Conservation (phyloP, 1,140 invertebrate genomes). For the Scaptomyza hsui region DNA sequence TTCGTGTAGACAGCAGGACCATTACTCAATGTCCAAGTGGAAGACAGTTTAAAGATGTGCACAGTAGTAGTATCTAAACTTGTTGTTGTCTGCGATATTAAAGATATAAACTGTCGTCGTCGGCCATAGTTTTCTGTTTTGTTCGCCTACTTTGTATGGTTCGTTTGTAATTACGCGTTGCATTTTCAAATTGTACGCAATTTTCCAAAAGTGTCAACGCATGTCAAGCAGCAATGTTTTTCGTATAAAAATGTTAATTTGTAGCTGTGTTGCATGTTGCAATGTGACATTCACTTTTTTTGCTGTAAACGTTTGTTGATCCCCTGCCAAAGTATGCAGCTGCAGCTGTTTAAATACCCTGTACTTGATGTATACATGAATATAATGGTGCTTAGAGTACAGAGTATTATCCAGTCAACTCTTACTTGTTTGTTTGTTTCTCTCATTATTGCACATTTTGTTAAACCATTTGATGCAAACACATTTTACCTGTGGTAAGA, state of each 20-base stretch:
- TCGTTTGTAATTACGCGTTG: constrained; percentile 56
- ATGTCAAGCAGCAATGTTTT: constrained; percentile 46
- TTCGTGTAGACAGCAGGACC: constrained; percentile 25
- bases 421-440: not conserved
- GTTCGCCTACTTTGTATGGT: constrained; percentile 19
- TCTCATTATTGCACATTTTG: constrained; percentile 67
- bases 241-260: constrained; percentile 70
- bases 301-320: constrained; percentile 16
- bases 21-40: constrained; percentile 67
- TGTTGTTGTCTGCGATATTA: constrained; percentile 52
- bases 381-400: not conserved
- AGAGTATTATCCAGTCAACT: not conserved
- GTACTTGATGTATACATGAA: too few relatives aligned
- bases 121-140: constrained; percentile 6
- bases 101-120: constrained; percentile 57
- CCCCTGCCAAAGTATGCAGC: constrained; percentile 7
- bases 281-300: constrained; percentile 50
- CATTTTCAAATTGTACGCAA: constrained; percentile 68
- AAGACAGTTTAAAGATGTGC: constrained; percentile 36
- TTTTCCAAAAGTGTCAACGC: constrained; percentile 77
- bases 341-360: constrained; percentile 27
- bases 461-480: constrained; percentile 29
- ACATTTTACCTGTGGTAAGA: constrained; percentile 17
- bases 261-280: constrained; percentile 32
- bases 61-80: constrained; percentile 25